A percentile compares a stretch with the other conserved stretches of the same genome.
Conservation (phyloP, 2,797 vertebrate species). For the Neopelma chrysocephalum region DNA sequence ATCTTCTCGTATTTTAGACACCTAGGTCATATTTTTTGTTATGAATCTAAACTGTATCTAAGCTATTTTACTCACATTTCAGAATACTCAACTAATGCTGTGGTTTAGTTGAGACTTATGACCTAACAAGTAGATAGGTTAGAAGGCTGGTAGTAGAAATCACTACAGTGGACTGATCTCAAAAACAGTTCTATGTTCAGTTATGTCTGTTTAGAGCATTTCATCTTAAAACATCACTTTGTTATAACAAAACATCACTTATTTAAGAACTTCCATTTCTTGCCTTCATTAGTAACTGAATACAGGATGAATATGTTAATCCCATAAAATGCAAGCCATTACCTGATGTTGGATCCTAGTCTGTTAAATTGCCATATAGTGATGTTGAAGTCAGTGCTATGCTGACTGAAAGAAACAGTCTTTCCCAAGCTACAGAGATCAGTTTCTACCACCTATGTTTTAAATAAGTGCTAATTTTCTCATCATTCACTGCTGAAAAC, state of each 20-base stretch:
- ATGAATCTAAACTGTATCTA: not conserved
- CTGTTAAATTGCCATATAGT: not conserved
- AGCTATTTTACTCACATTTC: not conserved
- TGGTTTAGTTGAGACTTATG: not conserved
- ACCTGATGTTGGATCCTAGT: not conserved
- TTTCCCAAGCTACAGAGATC: not conserved
- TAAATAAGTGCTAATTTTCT: not conserved
- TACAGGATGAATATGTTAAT: not conserved
- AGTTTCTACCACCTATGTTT: not conserved
- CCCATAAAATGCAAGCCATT: not conserved
- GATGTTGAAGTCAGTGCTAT: fast-evolving
- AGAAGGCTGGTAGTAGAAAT: not conserved
- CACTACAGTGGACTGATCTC: not conserved
- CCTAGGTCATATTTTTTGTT: not conserved
- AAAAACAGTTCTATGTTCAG: not conserved
- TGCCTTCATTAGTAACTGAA: not conserved
- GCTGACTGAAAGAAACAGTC: not conserved
- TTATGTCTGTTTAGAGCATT: not conserved
- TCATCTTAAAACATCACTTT: not conserved
- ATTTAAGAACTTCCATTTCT: not conserved
- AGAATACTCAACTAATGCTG: not conserved
- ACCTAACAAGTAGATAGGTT: not conserved
- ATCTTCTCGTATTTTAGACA: not conserved
- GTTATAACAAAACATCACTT: not conserved
- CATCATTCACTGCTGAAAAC: not conserved